These are phyloP conservation scores for Dermolepida albohirtum DNA, from an alignment of 2,888 invertebrate species.

Conservation along the genomic window DNA sequence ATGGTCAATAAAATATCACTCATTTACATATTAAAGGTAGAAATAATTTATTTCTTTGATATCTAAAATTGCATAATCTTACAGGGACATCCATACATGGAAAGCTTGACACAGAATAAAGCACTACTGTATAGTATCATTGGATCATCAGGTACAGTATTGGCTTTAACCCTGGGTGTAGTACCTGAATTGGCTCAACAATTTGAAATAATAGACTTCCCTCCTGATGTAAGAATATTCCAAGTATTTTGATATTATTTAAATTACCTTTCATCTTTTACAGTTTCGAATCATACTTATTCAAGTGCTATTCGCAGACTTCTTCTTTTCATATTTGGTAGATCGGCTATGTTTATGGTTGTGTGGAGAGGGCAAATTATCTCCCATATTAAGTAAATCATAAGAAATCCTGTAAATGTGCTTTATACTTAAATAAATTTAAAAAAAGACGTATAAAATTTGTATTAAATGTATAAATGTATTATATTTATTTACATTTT, in stretches of 20 bases:
- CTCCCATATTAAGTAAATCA: conserved; percentile 44
- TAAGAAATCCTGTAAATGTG: conserved; percentile 16
- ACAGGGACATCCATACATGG: conserved; percentile 99
- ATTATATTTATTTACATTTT: conserved; percentile 45
- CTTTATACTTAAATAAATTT: conserved; percentile 13
- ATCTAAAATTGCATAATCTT: conserved; percentile 50
- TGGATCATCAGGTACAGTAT: conserved; percentile 83
- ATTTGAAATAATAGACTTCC: conserved; percentile 97
- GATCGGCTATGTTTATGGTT: conserved; percentile 88
- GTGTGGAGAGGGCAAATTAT: conserved; percentile 82
- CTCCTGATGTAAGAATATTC: conserved; percentile 79
- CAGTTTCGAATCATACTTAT: conserved; percentile 93
- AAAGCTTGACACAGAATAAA: conserved; percentile 91
- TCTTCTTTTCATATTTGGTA: conserved; percentile 84
- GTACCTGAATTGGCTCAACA: conserved; percentile 87
- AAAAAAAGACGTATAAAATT: conserved; percentile 18
- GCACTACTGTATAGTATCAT: conserved; percentile 91
- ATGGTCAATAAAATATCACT: too few species aligned
- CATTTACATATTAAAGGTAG: too few species aligned
- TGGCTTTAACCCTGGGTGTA: conserved; percentile 86
- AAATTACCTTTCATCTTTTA: conserved; percentile 61
- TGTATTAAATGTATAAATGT: conserved; percentile 31
- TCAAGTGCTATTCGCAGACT: conserved; percentile 85
- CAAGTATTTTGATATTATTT: conserved; percentile 1
- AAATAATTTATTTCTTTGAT: conserved; percentile 26